phyloP scores from a whole-genome alignment of 2,113 vertebrate genomes.

The Formicarius rufipectus region DNA sequence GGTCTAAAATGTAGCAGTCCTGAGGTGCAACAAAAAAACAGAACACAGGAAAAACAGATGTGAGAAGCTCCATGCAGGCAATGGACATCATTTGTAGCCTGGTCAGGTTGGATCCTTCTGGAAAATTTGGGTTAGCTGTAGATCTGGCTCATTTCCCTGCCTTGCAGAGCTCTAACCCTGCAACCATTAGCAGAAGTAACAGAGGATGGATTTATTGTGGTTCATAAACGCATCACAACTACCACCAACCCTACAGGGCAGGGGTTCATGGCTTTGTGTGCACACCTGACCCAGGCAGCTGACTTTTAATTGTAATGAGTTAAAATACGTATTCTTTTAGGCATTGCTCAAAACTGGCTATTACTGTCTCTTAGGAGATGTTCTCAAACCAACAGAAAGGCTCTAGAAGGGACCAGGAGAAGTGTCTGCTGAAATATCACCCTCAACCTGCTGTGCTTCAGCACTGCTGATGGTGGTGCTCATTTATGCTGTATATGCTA shows the following conservation, averaged over 20 bases:
- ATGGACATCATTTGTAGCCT: neutral
- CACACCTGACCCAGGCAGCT: neutral
- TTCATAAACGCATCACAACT: neutral
- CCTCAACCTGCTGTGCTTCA: neutral
- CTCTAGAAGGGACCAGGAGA: neutral
- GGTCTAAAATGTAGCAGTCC: constrained; percentile 89
- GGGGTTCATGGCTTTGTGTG: neutral
- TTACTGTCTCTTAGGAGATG: neutral
- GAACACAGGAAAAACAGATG: neutral
- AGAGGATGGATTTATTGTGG: neutral
- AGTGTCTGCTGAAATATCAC: neutral
- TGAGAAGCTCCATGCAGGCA: neutral
- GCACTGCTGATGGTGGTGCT: neutral
- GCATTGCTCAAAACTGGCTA: neutral
- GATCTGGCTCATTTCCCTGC: neutral
- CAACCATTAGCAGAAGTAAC: neutral
- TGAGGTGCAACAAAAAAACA: constrained; percentile 24
- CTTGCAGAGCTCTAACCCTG: neutral
- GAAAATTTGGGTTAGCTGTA: neutral
- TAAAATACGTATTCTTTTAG: neutral
- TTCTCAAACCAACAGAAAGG: neutral
- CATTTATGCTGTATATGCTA: neutral
- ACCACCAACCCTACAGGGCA: neutral
- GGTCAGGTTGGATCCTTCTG: neutral
- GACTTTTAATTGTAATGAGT: neutral